phyloP scores from a whole-genome alignment of 2,888 invertebrate genomes.

The Microplitis deprimator region DNA sequence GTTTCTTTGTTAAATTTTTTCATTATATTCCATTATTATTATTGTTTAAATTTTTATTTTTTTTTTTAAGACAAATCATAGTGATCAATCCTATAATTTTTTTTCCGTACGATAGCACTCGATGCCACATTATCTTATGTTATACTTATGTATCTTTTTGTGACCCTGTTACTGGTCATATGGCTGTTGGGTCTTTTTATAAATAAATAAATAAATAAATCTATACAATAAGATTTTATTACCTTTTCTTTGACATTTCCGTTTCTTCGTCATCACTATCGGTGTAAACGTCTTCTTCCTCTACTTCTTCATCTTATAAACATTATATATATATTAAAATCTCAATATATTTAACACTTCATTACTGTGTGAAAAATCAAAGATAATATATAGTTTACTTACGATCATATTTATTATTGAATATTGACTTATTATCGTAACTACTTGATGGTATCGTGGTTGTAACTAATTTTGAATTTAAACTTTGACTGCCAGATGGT shows the following conservation, averaged over 20 bases:
- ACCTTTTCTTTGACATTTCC: conserved; percentile 44
- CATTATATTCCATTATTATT: no score
- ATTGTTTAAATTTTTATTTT: no score
- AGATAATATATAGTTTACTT: conserved; percentile 43
- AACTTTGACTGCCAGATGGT: conserved; percentile 60
- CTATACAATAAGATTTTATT: conserved; percentile 9
- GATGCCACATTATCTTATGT: no score
- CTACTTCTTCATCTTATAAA: conserved; percentile 52
- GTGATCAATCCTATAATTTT: no score
- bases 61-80: no score
- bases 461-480: conserved; percentile 45
- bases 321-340: conserved; percentile 3
- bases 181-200: no score
- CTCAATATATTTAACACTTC: neutral
- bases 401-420: conserved; percentile 60
- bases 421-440: conserved; percentile 50
- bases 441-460: conserved; percentile 61
- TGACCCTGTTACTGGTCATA: no score
- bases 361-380: neutral
- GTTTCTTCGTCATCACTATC: conserved; percentile 69
- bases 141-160: no score
- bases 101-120: no score
- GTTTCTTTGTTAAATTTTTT: no score
- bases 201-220: no score
- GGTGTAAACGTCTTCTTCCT: conserved; percentile 65